Conservation (phyloP, 2,797 vertebrate genomes). For the Lagorchestes hirsutus region DNA sequence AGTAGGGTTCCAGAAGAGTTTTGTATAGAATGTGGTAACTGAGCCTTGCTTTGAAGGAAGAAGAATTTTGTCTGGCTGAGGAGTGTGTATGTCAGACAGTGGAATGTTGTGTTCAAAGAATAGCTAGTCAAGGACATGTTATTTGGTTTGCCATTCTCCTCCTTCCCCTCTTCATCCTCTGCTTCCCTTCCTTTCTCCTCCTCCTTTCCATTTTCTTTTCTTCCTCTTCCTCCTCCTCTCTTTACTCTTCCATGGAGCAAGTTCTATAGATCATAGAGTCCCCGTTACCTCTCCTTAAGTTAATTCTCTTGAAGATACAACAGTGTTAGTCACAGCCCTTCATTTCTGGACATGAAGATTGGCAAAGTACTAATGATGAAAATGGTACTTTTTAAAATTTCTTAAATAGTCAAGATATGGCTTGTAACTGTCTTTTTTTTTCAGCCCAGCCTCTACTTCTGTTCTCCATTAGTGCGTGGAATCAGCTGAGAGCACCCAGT, state of each 20-base stretch:
- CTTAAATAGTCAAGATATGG: not conserved
- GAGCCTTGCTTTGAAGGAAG: not conserved
- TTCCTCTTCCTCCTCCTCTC: not conserved
- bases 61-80: not conserved
- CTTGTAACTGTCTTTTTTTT: not conserved
- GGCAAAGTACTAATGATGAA: not conserved
- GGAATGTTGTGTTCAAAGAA: too few species aligned
- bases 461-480: not conserved
- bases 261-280: not conserved
- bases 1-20: not conserved
- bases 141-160: not conserved
- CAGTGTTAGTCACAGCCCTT: not conserved
- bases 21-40: not conserved
- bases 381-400: not conserved
- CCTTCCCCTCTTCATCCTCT: not conserved
- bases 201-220: not conserved
- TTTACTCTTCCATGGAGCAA: not conserved
- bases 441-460: not conserved
- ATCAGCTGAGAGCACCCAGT: not conserved
- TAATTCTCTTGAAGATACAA: not conserved
- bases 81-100: not conserved
- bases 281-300: not conserved
- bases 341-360: not conserved
- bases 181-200: not conserved
- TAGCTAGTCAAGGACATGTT: not conserved